phyloP scores from a whole-genome alignment of 2,888 invertebrate genomes.

The Zootermopsis nevadensis region DNA sequence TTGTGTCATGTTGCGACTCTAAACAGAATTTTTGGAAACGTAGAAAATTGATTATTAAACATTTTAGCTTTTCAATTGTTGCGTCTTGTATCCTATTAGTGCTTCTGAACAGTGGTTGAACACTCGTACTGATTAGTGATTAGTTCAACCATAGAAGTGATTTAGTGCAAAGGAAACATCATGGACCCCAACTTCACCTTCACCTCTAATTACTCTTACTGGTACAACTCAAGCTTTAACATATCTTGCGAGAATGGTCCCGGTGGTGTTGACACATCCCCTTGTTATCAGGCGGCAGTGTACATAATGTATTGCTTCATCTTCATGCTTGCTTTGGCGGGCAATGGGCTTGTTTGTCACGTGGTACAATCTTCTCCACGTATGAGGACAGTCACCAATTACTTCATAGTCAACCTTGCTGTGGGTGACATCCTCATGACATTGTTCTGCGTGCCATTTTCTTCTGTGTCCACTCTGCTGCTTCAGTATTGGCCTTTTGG shows the following conservation, averaged over 20 bases:
- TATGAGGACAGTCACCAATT: slow-evolving; percentile 94
- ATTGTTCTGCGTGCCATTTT: slow-evolving; percentile 90
- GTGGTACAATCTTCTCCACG: slow-evolving; percentile 85
- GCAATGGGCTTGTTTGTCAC: slow-evolving; percentile 80
- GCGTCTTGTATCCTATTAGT: too few species aligned
- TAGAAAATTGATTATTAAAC: too few species aligned
- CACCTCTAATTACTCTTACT: background rate
- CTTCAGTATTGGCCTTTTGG: slow-evolving; percentile 93
- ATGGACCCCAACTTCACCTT: background rate
- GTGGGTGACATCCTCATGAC: slow-evolving; percentile 92
- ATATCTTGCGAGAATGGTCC: background rate
- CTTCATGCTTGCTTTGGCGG: slow-evolving; percentile 76
- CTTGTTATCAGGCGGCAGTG: slow-evolving; percentile 72
- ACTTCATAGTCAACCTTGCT: slow-evolving; percentile 89
- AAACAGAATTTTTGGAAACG: too few species aligned
- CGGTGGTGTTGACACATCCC: slow-evolving; percentile 14
- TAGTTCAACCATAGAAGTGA: background rate
- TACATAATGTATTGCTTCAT: slow-evolving; percentile 79
- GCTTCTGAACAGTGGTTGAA: too few species aligned
- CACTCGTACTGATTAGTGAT: too few species aligned
- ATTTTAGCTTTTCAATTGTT: too few species aligned
- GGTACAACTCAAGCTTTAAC: background rate
- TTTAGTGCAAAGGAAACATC: background rate
- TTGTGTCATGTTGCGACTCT: too few species aligned
- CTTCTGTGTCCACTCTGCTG: slow-evolving; percentile 83